Evolutionary conservation across 2,888 invertebrate genomes (phyloP).

Genomic region (Hirtodrosophila duncani): DNA sequence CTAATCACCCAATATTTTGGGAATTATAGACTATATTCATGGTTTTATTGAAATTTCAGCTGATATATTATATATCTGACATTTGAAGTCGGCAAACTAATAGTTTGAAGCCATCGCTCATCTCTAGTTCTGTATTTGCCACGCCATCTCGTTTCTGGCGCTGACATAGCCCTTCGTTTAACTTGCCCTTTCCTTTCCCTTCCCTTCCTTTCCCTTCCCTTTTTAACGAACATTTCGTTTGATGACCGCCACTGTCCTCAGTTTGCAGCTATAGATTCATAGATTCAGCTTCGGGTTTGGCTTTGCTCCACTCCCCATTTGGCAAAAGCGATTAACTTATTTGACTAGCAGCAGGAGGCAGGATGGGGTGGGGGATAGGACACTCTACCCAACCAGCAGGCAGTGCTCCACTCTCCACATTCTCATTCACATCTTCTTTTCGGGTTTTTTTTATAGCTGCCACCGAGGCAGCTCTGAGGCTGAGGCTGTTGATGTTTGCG

Average conservation of each 20-base stretch:
- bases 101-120: too few relatives aligned
- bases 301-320: slow-evolving; percentile 29
- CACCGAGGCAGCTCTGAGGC: background rate
- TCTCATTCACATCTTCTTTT: too few relatives aligned
- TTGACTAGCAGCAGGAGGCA: slow-evolving; percentile 35
- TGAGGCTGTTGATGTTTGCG: slow-evolving; percentile 43
- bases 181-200: slow-evolving; percentile 11
- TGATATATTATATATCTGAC: slow-evolving; percentile 11
- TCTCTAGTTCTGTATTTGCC: too few relatives aligned
- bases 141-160: too few relatives aligned
- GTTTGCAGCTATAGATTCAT: too few relatives aligned
- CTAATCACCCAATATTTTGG: too few relatives aligned
- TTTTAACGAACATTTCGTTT: background rate
- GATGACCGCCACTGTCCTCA: background rate
- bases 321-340: slow-evolving; percentile 63
- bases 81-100: too few relatives aligned
- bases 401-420: slow-evolving; percentile 1
- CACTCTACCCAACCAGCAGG: slow-evolving; percentile 12
- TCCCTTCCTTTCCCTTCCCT: slow-evolving; percentile 1
- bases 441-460: too few relatives aligned
- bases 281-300: too few relatives aligned
- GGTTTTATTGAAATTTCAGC: too few relatives aligned
- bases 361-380: too few relatives aligned
- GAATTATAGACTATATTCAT: too few relatives aligned
- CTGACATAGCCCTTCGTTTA: background rate